Conservation (phyloP, 2,113 vertebrate genomes). For the Microcebus jonahi region DNA sequence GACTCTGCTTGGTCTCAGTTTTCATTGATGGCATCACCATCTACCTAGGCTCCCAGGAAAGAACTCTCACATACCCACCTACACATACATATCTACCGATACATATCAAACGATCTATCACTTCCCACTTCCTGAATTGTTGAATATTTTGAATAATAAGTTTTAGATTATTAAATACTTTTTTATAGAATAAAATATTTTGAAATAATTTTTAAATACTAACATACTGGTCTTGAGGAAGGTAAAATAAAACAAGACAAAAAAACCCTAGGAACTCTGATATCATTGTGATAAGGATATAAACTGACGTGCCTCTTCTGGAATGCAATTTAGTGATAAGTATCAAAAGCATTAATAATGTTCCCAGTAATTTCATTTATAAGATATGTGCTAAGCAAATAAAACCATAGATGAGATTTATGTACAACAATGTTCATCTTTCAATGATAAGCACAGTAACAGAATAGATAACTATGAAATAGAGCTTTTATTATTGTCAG, state of each 20-base stretch:
- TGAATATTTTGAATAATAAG: not conserved
- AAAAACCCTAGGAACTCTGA: not conserved
- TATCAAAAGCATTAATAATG: not conserved
- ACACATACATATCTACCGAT: no score
- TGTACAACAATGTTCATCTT: not conserved
- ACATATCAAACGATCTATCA: not conserved
- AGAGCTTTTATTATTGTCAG: not conserved
- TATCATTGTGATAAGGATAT: not conserved
- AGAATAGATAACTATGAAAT: not conserved
- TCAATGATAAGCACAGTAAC: not conserved
- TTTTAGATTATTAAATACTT: not conserved
- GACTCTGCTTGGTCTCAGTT: not conserved
- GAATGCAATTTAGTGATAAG: constrained; percentile 30
- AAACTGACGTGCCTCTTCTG: not conserved
- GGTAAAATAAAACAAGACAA: no score
- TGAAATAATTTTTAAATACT: not conserved
- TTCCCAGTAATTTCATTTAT: constrained; percentile 5
- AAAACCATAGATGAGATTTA: not conserved
- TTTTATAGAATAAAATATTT: not conserved
- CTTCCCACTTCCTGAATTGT: not conserved
- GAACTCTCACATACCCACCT: not conserved
- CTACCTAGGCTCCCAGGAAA: not conserved
- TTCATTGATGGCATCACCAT: not conserved
- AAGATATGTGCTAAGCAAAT: not conserved
- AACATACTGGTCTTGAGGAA: not conserved